These are phyloP conservation scores for Oryzias woworae DNA, from an alignment of 2,113 vertebrate genomes.

Conservation along the genomic window DNA sequence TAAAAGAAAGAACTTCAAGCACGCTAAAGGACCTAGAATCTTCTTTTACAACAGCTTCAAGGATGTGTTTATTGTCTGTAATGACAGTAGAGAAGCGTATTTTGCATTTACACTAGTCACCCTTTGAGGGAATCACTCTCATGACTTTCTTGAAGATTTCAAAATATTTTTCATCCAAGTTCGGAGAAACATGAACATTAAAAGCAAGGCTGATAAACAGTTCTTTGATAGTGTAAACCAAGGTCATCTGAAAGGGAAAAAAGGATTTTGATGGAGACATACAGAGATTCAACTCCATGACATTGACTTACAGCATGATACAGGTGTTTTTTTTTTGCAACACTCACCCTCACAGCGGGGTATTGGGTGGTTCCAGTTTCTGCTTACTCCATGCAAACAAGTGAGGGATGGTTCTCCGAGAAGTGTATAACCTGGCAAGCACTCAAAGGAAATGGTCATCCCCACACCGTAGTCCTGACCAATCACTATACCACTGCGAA, in stretches of 20 bases:
- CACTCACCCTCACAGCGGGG: conserved; percentile 93
- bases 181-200: not conserved
- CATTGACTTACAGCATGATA: not conserved
- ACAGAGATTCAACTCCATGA: not conserved
- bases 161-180: conserved; percentile 7
- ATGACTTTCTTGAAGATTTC: conserved; percentile 11
- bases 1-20: conserved; percentile 17
- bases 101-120: conserved; percentile 1
- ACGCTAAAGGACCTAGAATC: conserved; percentile 14
- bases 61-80: conserved; percentile 7
- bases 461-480: conserved; percentile 94
- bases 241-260: not conserved
- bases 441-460: conserved; percentile 94
- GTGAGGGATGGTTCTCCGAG: conserved; percentile 92
- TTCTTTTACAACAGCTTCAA: conserved; percentile 32
- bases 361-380: conserved; percentile 96
- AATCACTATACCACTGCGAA: conserved; percentile 92
- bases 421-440: conserved; percentile 89
- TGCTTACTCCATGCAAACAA: conserved; percentile 93
- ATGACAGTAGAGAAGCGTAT: conserved; percentile 3
- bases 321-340: no score
- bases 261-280: not conserved
- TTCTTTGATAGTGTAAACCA: conserved; percentile 1
- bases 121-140: not conserved
- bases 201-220: not conserved